Evolutionary conservation across 2,113 vertebrate species (phyloP), one percentile per base, ranked within the genome.

Genomic region (Cathartes aura): DNA sequence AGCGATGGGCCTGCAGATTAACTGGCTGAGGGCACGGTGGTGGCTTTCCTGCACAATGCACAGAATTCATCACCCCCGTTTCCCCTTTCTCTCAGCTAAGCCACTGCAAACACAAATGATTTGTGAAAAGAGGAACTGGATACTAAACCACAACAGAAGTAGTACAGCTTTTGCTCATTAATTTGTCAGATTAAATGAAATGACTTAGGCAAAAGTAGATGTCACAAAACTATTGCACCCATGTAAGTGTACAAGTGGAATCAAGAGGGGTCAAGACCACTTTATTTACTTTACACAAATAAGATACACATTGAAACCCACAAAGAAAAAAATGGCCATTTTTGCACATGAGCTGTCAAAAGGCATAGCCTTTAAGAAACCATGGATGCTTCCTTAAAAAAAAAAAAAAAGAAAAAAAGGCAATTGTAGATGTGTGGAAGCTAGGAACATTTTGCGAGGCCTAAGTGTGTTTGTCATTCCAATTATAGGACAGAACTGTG

Each of bases 381-480:
- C 56, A 59, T 26, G 42, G 64, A 87, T 63, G 62, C 60, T 62
- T 90, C 83, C 86, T 95, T 90, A 55, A 20, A 62, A 94, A 74
- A 55, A 87, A 90, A 85, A 52, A 74, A 87, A 81, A 60, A 76
- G 43, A 29, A 75, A 81, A 40, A 87, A 83, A 56, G 68, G 92
- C 92, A 93, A 83, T 30, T 76, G 85, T 67, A 93, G 82, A 34
- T 62, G 24, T 88, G 94, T 91, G 70, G 74, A 90, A 94, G 79
- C 53, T 50, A 53, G 84, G 58, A 82, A 74, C 93, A 71, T 62
- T 53, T 67, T 79, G 34, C 64, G 84, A 96, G 94, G 90, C 82
- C 59, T 64, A 87, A 92, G 75, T 89, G 95, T 96, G 94, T 97
- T 95, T 97, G 97, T 98, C 97, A 96, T 97, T 94, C 89, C 95